Evolutionary conservation across 2,888 invertebrate genomes (phyloP).

Genomic region (Clistopyga incitator): DNA sequence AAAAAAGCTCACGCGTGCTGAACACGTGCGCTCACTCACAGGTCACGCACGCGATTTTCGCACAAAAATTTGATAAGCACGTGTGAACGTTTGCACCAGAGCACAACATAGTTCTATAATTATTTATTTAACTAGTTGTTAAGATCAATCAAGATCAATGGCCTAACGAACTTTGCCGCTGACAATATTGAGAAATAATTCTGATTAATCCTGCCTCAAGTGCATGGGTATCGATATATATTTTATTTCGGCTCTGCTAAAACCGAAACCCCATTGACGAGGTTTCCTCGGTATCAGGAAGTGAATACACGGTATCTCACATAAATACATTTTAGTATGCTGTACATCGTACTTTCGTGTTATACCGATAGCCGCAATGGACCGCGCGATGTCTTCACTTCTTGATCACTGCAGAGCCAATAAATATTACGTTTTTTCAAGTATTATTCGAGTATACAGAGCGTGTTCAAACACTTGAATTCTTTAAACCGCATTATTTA

Average conservation of each 20-base stretch:
- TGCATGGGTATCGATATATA: conserved; percentile 52
- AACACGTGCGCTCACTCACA: conserved; percentile 63
- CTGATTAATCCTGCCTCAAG: conserved; percentile 56
- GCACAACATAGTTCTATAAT: conserved; percentile 35
- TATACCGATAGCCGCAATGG: neutral
- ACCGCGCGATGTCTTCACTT: conserved; percentile 17
- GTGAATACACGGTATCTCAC: conserved; percentile 3
- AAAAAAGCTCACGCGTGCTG: conserved; percentile 38
- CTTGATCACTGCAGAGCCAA: conserved; percentile 21
- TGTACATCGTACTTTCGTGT: too few relatives aligned
- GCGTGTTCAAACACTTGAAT: conserved; percentile 37
- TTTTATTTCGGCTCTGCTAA: conserved; percentile 16
- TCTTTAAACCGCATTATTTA: conserved; percentile 24
- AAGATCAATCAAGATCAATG: conserved; percentile 17
- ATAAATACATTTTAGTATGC: neutral
- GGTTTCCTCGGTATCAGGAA: conserved; percentile 32
- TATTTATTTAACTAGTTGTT: conserved; percentile 1
- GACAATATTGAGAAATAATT: conserved; percentile 1
- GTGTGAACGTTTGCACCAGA: conserved; percentile 50
- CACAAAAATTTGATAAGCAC: conserved; percentile 61
- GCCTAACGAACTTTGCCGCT: conserved; percentile 7
- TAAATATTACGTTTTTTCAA: conserved; percentile 33
- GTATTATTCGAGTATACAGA: conserved; percentile 21
- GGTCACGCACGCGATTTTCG: conserved; percentile 70
- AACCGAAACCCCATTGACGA: conserved; percentile 22